phyloP scores from a whole-genome alignment of 2,888 invertebrate species.

The Syritta pipiens region DNA sequence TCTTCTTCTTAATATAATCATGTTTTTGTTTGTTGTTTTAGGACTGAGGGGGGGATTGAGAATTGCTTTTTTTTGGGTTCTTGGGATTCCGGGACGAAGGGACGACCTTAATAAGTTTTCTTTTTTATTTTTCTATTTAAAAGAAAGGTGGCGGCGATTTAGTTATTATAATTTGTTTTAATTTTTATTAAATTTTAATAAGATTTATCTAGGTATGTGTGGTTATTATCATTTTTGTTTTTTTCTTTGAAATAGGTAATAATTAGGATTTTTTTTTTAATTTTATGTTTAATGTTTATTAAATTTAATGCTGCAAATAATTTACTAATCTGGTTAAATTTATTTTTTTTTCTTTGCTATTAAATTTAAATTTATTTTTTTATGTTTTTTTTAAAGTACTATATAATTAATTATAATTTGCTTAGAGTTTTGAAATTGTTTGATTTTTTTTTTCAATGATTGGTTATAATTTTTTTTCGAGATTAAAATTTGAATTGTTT shows the following conservation, averaged over 20 bases:
- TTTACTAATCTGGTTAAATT: slow-evolving; percentile 58
- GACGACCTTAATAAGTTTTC: slow-evolving; percentile 74
- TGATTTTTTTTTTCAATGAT: slow-evolving; percentile 51
- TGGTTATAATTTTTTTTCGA: slow-evolving; percentile 55
- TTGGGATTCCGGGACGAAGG: too few species aligned
- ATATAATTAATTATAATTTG: slow-evolving; percentile 36
- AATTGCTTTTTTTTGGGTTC: slow-evolving; percentile 42
- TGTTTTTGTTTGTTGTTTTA: slow-evolving; percentile 51
- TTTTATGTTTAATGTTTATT: slow-evolving; percentile 26
- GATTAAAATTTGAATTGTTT: slow-evolving; percentile 51
- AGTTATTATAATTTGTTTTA: slow-evolving; percentile 68
- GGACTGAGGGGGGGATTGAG: too few species aligned
- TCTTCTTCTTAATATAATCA: slow-evolving; percentile 73
- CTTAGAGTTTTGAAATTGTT: slow-evolving; percentile 60
- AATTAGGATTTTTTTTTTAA: slow-evolving; percentile 49
- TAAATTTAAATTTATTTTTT: slow-evolving; percentile 40
- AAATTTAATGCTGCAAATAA: slow-evolving; percentile 66
- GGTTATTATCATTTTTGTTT: slow-evolving; percentile 22
- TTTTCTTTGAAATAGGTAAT: slow-evolving; percentile 52
- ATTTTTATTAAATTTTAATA: slow-evolving; percentile 71
- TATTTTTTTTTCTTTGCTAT: slow-evolving; percentile 25
- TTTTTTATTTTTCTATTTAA: slow-evolving; percentile 73
- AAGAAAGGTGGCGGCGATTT: slow-evolving; percentile 71
- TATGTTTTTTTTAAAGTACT: slow-evolving; percentile 43
- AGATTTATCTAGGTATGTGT: slow-evolving; percentile 68